Evolutionary conservation across 2,113 vertebrate genomes (phyloP).

Genomic region (Silurus glanis): DNA sequence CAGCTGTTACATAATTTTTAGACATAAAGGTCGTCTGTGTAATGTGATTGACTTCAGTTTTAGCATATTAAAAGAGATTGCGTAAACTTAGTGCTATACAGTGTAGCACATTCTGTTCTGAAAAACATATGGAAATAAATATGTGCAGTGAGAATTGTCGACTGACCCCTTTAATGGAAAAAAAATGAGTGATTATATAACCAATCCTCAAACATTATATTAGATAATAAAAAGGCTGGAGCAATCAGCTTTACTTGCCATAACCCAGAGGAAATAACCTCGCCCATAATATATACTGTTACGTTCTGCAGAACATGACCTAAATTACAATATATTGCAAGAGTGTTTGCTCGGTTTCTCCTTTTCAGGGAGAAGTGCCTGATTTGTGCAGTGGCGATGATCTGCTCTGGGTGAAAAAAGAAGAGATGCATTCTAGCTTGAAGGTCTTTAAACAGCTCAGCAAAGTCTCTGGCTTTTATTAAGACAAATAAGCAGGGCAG

Average conservation of each 20-base stretch:
- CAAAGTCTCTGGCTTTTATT: slow-evolving; percentile 56
- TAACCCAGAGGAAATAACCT: slow-evolving; percentile 37
- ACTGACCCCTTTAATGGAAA: neutral
- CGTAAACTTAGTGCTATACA: neutral
- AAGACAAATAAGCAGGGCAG: slow-evolving; percentile 60
- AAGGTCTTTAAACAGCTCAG: slow-evolving; percentile 53
- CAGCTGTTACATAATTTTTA: neutral
- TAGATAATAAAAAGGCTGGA: slow-evolving; percentile 27
- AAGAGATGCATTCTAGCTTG: slow-evolving; percentile 51
- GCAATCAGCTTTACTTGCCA: slow-evolving; percentile 30
- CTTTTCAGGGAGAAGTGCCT: slow-evolving; percentile 49
- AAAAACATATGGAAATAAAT: neutral
- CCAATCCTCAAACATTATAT: slow-evolving; percentile 17
- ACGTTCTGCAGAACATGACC: slow-evolving; percentile 46
- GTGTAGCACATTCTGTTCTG: neutral
- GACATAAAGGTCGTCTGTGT: neutral
- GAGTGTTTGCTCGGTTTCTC: slow-evolving; percentile 37
- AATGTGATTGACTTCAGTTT: neutral
- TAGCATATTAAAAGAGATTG: slow-evolving; percentile 8
- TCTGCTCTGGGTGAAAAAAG: slow-evolving; percentile 48
- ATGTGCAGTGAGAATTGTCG: neutral
- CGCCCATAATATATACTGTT: slow-evolving; percentile 33
- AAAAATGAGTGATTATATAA: neutral
- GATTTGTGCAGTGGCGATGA: neutral
- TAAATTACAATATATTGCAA: slow-evolving; percentile 43